Conservation (phyloP, 2,113 vertebrate genomes). For the Sakesphorus luctuosus region DNA sequence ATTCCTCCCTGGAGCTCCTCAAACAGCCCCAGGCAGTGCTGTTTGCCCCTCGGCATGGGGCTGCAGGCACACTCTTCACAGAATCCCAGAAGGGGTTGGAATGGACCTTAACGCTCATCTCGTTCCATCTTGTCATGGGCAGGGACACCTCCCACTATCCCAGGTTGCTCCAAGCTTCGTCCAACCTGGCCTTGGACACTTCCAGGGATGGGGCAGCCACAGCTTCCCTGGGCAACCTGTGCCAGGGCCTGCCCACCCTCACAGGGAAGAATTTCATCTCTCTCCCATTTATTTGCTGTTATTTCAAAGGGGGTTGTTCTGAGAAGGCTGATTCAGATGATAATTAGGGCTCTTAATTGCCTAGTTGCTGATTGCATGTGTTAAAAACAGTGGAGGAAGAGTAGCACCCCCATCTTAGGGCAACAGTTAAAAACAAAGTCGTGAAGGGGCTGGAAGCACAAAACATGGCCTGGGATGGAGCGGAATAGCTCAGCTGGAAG, state of each 20-base stretch:
- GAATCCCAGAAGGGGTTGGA: background rate
- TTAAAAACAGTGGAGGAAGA: conserved; percentile 72
- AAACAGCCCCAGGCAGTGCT: background rate
- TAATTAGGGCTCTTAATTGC: conserved; percentile 76
- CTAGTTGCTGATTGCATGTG: conserved; percentile 67
- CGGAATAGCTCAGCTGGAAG: rapidly evolving
- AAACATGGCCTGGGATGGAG: background rate
- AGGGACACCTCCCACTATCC: background rate
- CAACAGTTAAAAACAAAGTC: conserved; percentile 71
- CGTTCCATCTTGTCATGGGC: background rate
- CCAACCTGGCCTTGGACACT: background rate
- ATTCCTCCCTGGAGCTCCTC: background rate
- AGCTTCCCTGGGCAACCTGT: background rate
- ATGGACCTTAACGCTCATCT: background rate
- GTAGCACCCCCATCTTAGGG: conserved; percentile 40
- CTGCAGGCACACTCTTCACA: background rate
- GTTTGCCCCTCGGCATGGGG: conserved; percentile 1
- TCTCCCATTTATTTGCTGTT: conserved; percentile 39
- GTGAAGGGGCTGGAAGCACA: background rate
- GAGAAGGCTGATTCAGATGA: conserved; percentile 61
- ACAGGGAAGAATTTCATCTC: background rate
- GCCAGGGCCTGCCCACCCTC: background rate
- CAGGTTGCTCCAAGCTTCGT: background rate
- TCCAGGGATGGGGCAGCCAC: background rate
- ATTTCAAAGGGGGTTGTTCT: background rate